Evolutionary conservation across 1,140 invertebrate species (phyloP), one percentile per base, ranked within the genome.

Genomic region (Anagrus nilaparvatae): DNA sequence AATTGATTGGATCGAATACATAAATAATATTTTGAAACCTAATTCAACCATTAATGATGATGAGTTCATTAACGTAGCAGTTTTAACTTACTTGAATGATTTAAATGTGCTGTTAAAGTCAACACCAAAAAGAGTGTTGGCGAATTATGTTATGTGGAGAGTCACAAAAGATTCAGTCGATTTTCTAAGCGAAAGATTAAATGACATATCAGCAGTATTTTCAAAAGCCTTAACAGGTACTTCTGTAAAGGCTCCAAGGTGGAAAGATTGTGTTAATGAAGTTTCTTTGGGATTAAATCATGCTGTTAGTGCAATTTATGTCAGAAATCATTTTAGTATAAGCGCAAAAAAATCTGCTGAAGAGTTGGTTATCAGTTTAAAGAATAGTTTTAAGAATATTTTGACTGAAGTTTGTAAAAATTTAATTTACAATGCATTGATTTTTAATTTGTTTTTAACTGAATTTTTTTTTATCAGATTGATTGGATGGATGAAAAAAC

Each of bases 351-450:
- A 63, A 28, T 69, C 63, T 38, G 79, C 79, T 3, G 55, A 76
- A 35, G 72, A 76, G 43, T 89, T 93, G 83, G 87, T 93, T 0
- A 67, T 73, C 14, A 78, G 85, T 46, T 88, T 94, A 35, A 73
- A 79, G 54, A 65, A 71, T 28, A 74, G 78, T 31, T 69, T 69
- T 52, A 61, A 54, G 7, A 63, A 67, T 38, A 69, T 69, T 23
- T 23, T 49, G 5, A 25, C 55, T 13, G 51, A 41, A 44, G 58
- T 59, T 20, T 12, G 40, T n/a, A n/a, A n/a, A n/a, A n/a, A n/a
- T n/a, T n/a, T n/a, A n/a, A n/a, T n/a, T n/a, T n/a, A n/a, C n/a
- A n/a, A n/a, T n/a, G n/a, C n/a, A n/a, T n/a, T n/a, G n/a, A n/a
- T n/a, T n/a, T n/a, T n/a, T n/a, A n/a, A n/a, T n/a, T n/a, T n/a